A percentile compares a stretch with the other conserved stretches of the same genome.
phyloP scores from a whole-genome alignment of 2,888 invertebrate species.

The Erebia ligea region DNA sequence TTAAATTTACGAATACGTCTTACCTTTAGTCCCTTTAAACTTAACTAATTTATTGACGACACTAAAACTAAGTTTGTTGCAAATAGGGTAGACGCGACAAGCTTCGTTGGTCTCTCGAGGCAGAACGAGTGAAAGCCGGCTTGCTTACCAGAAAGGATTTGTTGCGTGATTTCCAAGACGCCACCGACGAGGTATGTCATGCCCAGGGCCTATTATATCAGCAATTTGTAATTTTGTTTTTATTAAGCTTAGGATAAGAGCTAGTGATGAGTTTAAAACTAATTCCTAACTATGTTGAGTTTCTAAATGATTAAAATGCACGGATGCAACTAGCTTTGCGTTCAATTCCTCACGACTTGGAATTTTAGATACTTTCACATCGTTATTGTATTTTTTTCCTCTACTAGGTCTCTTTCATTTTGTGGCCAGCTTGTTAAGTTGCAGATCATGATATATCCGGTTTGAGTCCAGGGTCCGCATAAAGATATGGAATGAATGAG shows the following conservation, averaged over 20 bases:
- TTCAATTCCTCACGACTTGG: too few relatives aligned
- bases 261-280: too few relatives aligned
- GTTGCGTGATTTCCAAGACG: constrained; percentile 71
- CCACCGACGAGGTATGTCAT: constrained; percentile 64
- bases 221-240: constrained; percentile 23
- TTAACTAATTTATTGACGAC: neutral
- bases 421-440: too few relatives aligned
- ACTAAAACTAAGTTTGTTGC: neutral
- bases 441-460: too few relatives aligned
- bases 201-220: constrained; percentile 31
- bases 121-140: constrained; percentile 69
- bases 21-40: too few relatives aligned
- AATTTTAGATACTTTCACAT: too few relatives aligned
- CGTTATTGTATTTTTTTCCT: too few relatives aligned
- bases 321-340: neutral
- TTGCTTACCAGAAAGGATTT: constrained; percentile 71
- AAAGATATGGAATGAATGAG: too few relatives aligned
- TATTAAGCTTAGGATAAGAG: constrained; percentile 17
- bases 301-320: neutral
- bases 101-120: constrained; percentile 66
- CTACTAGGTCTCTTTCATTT: too few relatives aligned
- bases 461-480: too few relatives aligned
- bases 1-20: too few relatives aligned
- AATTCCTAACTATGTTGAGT: too few relatives aligned
- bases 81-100: constrained; percentile 64